phyloP scores from a whole-genome alignment of 2,113 vertebrate species.

The Panthera leo region DNA sequence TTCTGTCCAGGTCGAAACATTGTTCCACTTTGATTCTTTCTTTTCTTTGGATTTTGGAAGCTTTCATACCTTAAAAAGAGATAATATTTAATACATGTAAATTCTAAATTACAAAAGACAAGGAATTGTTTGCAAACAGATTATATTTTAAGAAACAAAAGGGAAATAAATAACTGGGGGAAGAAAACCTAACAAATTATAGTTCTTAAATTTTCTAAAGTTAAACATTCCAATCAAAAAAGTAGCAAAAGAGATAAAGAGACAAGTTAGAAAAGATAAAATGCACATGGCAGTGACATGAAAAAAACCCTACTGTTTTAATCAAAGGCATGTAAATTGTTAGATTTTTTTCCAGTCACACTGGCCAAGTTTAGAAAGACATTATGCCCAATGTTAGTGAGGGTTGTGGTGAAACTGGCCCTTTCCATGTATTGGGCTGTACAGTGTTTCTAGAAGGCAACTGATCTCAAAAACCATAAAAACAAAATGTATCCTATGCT shows the following conservation, averaged over 20 bases:
- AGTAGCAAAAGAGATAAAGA: background rate
- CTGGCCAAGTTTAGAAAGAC: background rate
- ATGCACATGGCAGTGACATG: background rate
- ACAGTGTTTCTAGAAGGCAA: background rate
- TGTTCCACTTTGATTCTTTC: constrained; percentile 82
- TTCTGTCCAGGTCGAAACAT: constrained; percentile 90
- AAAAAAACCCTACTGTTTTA: background rate
- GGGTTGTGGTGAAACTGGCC: rapidly evolving
- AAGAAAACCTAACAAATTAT: background rate
- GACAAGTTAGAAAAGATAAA: constrained; percentile 34
- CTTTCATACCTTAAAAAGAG: constrained; percentile 89
- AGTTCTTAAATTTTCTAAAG: constrained; percentile 5
- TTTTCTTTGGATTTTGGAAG: constrained; percentile 88
- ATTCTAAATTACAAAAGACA: constrained; percentile 24
- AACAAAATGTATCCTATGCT: background rate
- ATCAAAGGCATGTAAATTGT: background rate
- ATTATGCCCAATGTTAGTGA: background rate
- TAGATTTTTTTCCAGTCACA: background rate
- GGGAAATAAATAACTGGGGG: background rate
- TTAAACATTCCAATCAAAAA: background rate
- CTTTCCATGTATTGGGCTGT: rapidly evolving
- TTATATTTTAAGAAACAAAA: constrained; percentile 49
- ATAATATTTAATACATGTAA: constrained; percentile 39
- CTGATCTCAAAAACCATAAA: background rate
- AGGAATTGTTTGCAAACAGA: background rate